These are phyloP conservation scores for Melanchra persicariae DNA, from an alignment of 2,888 invertebrate genomes.

Conservation along the genomic window DNA sequence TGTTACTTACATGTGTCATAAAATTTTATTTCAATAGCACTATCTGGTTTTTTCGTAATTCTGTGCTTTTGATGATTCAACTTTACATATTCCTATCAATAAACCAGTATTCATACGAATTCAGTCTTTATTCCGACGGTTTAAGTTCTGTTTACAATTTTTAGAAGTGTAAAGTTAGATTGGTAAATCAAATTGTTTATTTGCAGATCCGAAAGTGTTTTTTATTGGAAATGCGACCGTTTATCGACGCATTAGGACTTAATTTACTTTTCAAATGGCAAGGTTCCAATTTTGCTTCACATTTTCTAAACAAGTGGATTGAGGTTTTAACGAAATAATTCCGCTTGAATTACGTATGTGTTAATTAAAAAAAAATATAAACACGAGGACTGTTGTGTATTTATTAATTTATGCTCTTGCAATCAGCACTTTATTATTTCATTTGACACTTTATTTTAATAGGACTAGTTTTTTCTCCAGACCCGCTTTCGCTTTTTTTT, in stretches of 20 bases:
- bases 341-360: not conserved
- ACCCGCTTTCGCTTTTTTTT: constrained; percentile 18
- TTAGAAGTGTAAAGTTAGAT: not conserved
- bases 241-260: constrained; percentile 18
- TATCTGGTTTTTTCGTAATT: constrained; percentile 58
- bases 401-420: constrained; percentile 11
- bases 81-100: not conserved
- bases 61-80: constrained; percentile 39
- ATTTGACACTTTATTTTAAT: constrained; percentile 14
- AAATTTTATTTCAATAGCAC: constrained; percentile 56
- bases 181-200: constrained; percentile 7
- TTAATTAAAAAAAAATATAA: constrained; percentile 10
- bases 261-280: constrained; percentile 22
- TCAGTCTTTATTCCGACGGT: not conserved
- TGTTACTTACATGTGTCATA: constrained; percentile 39
- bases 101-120: not conserved
- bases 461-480: constrained; percentile 19
- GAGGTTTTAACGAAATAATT: constrained; percentile 27
- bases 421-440: constrained; percentile 13
- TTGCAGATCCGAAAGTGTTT: constrained; percentile 25
- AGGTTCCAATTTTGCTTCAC: constrained; percentile 20
- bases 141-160: constrained; percentile 12
- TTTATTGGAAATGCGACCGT: constrained; percentile 43
- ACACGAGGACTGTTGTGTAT: not conserved
- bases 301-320: constrained; percentile 29